phyloP scores from a whole-genome alignment of 64 coral and sea anemone genomes.

The Dendronephthya gigantea region DNA sequence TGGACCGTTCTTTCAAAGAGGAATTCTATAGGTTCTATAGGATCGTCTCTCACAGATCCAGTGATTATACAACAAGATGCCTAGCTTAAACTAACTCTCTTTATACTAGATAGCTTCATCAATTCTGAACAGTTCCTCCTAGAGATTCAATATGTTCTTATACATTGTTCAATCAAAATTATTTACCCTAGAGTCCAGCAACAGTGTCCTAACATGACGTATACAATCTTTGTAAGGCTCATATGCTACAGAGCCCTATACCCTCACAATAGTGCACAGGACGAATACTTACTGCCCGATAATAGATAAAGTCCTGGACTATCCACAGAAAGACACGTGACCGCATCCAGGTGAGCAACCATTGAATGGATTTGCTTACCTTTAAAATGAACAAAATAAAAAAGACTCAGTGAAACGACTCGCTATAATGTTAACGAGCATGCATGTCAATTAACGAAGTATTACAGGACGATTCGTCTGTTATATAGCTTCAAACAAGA shows the following conservation, averaged over 20 bases:
- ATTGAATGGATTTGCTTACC: conserved; percentile 99
- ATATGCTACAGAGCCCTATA: not conserved
- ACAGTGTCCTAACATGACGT: too few relatives aligned
- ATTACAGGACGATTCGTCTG: too few relatives aligned
- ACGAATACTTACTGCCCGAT: conserved; percentile 78
- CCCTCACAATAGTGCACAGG: not conserved
- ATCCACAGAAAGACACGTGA: conserved; percentile 89
- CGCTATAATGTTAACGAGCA: too few relatives aligned
- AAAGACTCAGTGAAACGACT: not conserved
- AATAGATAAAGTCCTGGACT: conserved; percentile 80
- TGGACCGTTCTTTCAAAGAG: too few relatives aligned
- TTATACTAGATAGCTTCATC: not conserved
- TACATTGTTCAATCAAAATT: too few relatives aligned
- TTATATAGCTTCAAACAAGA: not conserved
- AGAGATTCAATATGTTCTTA: too few relatives aligned
- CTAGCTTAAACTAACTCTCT: too few relatives aligned
- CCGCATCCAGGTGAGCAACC: conserved; percentile 96
- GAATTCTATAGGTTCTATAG: too few relatives aligned
- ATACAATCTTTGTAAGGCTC: not conserved
- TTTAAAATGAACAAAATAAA: conserved; percentile 1
- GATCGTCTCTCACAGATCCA: too few relatives aligned
- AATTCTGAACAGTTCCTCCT: not conserved
- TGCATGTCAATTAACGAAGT: too few relatives aligned
- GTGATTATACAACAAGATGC: too few relatives aligned
- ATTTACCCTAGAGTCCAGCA: too few relatives aligned